Conservation (phyloP, 1,140 invertebrate genomes). For the Heliconius melpomene region DNA sequence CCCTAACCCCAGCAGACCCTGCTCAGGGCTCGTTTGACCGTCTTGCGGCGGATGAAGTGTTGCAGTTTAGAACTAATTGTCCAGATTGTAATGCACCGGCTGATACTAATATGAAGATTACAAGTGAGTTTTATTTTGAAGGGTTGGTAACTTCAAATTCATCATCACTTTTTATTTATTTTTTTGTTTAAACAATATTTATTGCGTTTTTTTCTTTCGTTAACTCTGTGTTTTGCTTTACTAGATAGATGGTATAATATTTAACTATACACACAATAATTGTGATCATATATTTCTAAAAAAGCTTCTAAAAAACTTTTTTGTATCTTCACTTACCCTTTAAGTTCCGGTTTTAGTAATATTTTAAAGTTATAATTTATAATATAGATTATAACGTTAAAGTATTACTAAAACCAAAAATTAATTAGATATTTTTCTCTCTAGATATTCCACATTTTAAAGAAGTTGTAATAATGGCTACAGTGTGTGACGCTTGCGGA, state of each 20-base stretch:
- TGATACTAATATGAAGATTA: constrained; percentile 98
- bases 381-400: no score
- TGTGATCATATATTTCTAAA: no score
- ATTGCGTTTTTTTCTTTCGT: no score
- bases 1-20: constrained; percentile 83
- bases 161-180: no score
- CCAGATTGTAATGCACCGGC: constrained; percentile 91
- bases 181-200: no score
- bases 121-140: constrained; percentile 75
- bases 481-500: constrained; percentile 94
- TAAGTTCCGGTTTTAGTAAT: background rate
- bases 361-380: no score
- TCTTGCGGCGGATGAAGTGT: constrained; percentile 89
- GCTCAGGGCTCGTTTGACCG: constrained; percentile 85
- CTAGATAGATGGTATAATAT: no score
- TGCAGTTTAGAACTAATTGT: constrained; percentile 94
- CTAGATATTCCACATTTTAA: constrained; percentile 97
- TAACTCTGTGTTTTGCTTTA: no score
- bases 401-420: no score
- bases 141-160: no score
- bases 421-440: background rate
- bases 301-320: background rate
- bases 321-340: background rate
- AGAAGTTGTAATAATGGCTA: constrained; percentile 98
- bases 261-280: no score